Evolutionary conservation across 2,888 invertebrate genomes (phyloP), one percentile per base, ranked within the genome.

Genomic region (Cantharis rustica): DNA sequence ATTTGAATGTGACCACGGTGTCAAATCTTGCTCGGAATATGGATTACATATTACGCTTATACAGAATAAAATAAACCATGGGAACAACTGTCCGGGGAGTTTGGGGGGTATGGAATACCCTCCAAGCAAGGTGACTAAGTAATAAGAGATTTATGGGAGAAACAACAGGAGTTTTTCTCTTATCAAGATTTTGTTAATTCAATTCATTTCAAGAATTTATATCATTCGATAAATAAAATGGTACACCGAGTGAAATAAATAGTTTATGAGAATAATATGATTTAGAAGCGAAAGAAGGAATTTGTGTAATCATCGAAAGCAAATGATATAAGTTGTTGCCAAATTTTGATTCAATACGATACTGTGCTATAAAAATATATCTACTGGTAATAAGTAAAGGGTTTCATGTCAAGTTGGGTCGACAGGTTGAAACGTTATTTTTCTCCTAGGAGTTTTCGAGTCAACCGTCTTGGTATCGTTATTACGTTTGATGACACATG

Each of bases 401-500:
- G 15, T 66, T 75, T 78, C 63, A 73, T 75, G 73, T 75, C 73
- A 79, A 79, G 73, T 75, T 75, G 79, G 20, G 74, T 76, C 80
- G 82, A 80, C 81, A 80, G 81, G 80, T 82, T 79, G 79, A 77
- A 79, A 79, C 66, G 72, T 75, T 78, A 73, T 75, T 80, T 80
- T 79, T 80, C 78, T 71, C 75, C 31, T 26, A 31, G 17, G 17
- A 69, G 70, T 47, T 62, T 69, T 69, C 16, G 62, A 72, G 77
- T 68, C 75, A 75, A 71, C 68, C 79, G 62, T 72, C 16, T 15
- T 66, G 75, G 61, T 74, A 75, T 80, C 72, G 79, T 80, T 79
- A 78, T 78, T 78, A 78, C 80, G 79, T 80, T 75, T 72, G 82
- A 82, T 80, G 83, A 83, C 83, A 83, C 81, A 81, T 83, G 83